Evolutionary conservation across 2,113 vertebrate genomes (phyloP).

Genomic region (Herpetotheres cachinnans): DNA sequence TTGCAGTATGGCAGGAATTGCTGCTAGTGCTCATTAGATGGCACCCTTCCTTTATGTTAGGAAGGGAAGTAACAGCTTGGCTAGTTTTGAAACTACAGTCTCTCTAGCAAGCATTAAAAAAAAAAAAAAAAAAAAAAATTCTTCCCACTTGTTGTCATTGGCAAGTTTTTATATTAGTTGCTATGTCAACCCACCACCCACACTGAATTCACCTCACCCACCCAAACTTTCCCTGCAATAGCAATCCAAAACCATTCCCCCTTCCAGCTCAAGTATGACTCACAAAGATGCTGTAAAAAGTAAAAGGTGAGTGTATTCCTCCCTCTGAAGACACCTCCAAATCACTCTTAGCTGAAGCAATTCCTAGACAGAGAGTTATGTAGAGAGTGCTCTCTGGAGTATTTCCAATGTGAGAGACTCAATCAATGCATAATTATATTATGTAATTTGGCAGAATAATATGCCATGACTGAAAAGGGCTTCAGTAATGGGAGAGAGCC

Average conservation of each 20-base stretch:
- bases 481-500: background rate
- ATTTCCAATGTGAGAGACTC: background rate
- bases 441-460: background rate
- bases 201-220: background rate
- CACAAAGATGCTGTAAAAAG: background rate
- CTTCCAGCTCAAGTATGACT: background rate
- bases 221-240: background rate
- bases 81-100: background rate
- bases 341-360: background rate
- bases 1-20: background rate
- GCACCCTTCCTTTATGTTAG: constrained; percentile 4
- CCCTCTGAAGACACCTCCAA: background rate
- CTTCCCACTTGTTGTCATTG: background rate
- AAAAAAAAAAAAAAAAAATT: background rate
- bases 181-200: background rate
- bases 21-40: constrained; percentile 40
- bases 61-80: background rate
- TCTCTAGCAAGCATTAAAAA: background rate
- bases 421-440: rapidly evolving
- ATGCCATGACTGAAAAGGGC: background rate
- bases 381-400: background rate
- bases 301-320: background rate
- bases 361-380: background rate
- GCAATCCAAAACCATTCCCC: background rate
- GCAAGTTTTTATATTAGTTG: background rate